phyloP scores from a whole-genome alignment of 2,113 vertebrate species.

The Brevimyrus niger region DNA sequence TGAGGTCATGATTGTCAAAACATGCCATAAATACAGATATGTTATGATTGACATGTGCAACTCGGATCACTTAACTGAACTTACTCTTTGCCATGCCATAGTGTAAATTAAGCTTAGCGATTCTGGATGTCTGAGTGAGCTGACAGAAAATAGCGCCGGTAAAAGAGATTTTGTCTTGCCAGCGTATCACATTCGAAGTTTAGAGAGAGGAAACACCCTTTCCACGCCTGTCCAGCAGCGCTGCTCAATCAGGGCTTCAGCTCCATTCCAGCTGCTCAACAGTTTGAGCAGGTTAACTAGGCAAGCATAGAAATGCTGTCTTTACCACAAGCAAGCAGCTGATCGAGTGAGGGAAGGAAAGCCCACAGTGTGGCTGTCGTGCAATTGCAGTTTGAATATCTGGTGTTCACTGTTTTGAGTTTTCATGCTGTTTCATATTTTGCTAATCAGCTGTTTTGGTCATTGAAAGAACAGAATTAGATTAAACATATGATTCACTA shows the following conservation, averaged over 20 bases:
- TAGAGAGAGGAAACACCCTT: neutral
- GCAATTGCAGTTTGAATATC: neutral
- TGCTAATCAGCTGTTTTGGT: neutral
- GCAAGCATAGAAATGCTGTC: neutral
- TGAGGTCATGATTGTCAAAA: neutral
- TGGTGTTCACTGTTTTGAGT: neutral
- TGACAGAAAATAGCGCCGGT: constrained; percentile 8
- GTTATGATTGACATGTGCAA: neutral
- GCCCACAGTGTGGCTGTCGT: neutral
- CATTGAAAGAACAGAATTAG: neutral
- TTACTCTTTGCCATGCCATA: neutral
- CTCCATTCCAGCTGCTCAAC: neutral
- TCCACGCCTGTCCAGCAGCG: neutral
- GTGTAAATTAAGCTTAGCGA: neutral
- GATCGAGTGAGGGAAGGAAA: neutral
- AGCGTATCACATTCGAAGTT: neutral
- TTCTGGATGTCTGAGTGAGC: neutral
- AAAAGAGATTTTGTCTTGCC: neutral
- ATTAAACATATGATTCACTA: neutral
- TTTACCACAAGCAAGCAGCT: constrained; percentile 10
- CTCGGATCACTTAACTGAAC: neutral
- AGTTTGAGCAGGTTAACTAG: neutral
- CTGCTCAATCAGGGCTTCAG: neutral
- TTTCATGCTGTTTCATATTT: neutral
- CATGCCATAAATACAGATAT: neutral